Conservation (phyloP, 2,888 invertebrate species). For the Caenorhabditis angaria region DNA sequence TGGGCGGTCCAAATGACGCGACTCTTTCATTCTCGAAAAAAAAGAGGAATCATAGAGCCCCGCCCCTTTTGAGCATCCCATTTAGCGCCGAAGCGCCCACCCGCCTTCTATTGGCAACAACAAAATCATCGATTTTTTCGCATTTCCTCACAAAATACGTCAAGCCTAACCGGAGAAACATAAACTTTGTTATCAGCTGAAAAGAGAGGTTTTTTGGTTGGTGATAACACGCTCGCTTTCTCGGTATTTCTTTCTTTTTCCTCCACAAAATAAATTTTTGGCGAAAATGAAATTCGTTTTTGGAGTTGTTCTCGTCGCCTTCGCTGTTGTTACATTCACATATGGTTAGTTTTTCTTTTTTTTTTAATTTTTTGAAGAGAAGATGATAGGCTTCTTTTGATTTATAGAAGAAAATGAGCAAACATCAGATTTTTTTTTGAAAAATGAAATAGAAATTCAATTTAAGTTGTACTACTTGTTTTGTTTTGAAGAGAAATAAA, state of each 20-base stretch:
- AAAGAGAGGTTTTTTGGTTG: not conserved
- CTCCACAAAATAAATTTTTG: not conserved
- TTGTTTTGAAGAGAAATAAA: not conserved
- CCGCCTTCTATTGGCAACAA: not conserved
- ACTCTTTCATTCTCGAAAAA: not conserved
- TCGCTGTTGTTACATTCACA: not conserved
- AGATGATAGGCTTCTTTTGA: too few species aligned
- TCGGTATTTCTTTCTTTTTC: not conserved
- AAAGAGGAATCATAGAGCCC: too few species aligned
- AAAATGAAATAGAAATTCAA: too few species aligned
- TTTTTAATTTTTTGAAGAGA: too few species aligned
- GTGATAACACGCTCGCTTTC: not conserved
- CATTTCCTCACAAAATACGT: too few species aligned
- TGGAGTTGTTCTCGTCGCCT: not conserved
- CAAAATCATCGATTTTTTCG: not conserved
- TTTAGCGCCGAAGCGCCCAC: conserved; percentile 1
- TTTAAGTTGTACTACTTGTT: too few species aligned
- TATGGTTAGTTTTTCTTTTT: not conserved
- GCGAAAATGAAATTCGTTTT: too few species aligned
- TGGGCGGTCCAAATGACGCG: not conserved
- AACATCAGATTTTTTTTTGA: too few species aligned
- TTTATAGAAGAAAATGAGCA: too few species aligned
- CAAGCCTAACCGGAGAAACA: not conserved
- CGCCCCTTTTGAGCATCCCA: not conserved
- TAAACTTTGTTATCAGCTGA: conserved; percentile 2